Conservation (phyloP, 2,797 vertebrate genomes). For the Sebastes steindachneri region DNA sequence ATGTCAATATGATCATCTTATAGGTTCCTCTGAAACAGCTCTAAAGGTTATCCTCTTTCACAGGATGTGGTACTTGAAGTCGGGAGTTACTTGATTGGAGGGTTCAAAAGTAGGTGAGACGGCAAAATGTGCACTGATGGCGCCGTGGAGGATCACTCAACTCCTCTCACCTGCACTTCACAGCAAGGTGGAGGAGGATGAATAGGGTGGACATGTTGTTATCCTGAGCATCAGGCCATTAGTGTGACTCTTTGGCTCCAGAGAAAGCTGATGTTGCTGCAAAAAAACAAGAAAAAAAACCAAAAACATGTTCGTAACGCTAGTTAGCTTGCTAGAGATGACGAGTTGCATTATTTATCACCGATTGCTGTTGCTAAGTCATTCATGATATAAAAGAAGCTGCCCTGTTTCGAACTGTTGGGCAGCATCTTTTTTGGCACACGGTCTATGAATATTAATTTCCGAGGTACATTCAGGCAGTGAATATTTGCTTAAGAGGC, state of each 20-base stretch:
- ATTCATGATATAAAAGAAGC: constrained; percentile 12
- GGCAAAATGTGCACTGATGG: constrained; percentile 30
- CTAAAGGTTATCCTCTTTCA: background rate
- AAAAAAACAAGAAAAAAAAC: background rate
- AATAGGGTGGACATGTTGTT: constrained; percentile 4
- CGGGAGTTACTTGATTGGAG: constrained; percentile 17
- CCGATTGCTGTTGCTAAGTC: constrained; percentile 12
- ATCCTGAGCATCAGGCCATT: constrained; percentile 19
- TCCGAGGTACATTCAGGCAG: constrained; percentile 44
- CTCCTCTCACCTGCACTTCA: constrained; percentile 32
- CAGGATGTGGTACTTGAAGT: background rate
- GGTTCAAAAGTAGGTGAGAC: constrained; percentile 16
- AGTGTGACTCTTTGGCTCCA: background rate
- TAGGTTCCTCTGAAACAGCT: background rate
- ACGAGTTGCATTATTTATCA: constrained; percentile 13
- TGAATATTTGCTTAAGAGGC: constrained; percentile 54
- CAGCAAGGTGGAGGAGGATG: constrained; percentile 16
- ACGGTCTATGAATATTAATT: constrained; percentile 59
- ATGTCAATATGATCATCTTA: background rate
- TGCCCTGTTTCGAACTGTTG: constrained; percentile 23
- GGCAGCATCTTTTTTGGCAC: constrained; percentile 34
- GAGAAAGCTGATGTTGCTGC: background rate
- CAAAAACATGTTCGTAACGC: background rate
- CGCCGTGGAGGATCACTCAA: constrained; percentile 17
- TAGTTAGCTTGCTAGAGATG: background rate